Evolutionary conservation across 2,797 vertebrate species (phyloP), one percentile per base, ranked within the genome.

Genomic region (Lacerta viridis): DNA sequence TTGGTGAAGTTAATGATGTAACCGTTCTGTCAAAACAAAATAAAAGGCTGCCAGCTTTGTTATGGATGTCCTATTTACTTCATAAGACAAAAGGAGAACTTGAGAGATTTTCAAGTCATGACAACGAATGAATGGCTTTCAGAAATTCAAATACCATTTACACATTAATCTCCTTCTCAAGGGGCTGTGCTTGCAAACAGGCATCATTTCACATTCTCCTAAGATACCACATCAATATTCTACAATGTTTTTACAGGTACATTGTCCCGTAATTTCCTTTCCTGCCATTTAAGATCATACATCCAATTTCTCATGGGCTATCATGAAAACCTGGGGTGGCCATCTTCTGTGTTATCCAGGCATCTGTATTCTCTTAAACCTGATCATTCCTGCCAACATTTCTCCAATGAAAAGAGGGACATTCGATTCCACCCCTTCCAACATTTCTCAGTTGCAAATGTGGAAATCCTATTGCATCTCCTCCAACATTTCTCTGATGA

Each of bases 1-100:
- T 91, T 88, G 1, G 46, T 90, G 89, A 23, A 87, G 87, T 95
- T 95, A 94, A 95, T 89, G 87, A 90, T 92, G 41, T 78, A 94
- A 88, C 23, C 80, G 61, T 78, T 86, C 66, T 86, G 27, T 84
- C 82, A 94, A 93, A 88, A n/a, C 20, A 87, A 94, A 94, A 89
- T 92, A 83, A 78, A 94, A 94, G 17, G 83, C 87, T 87, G 46
- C 17, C 33, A 86, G 85, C 46, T 93, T 88, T 84, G 91, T 93
- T 92, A 83, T 81, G 89, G 85, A 92, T 85, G 0, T 88, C 41
- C 36, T 85, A 90, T 83, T 92, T 89, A 75, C 74, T 91, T 83
- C 88, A 9, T 80, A 85, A 85, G 89, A 87, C 25, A 89, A 91
- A 91, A 71, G 64, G 59, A 88, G 77, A 6, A 82, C 84, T 93